phyloP scores from a whole-genome alignment of 2,797 vertebrate species.

The Phyllotis vaccarum region DNA sequence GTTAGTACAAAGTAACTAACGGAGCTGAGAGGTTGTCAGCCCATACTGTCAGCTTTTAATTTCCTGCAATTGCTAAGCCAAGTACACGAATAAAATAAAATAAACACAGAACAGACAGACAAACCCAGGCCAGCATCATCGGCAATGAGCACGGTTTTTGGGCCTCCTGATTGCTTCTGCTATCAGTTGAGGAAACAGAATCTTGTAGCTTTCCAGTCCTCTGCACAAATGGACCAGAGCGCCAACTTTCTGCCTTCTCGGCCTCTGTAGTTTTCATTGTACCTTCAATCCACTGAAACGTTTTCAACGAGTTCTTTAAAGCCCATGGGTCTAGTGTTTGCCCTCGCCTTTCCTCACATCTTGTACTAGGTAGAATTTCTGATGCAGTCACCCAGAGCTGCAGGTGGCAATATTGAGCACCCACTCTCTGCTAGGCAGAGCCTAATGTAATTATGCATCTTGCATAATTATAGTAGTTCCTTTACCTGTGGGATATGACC shows the following conservation, averaged over 20 bases:
- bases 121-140: background rate
- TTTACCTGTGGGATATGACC: background rate
- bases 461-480: background rate
- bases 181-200: conserved; percentile 56
- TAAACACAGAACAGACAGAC: background rate
- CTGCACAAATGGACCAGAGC: conserved; percentile 61
- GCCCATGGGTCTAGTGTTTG: background rate
- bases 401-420: background rate
- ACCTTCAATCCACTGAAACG: conserved; percentile 28
- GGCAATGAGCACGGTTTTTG: background rate
- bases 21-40: background rate
- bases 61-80: background rate
- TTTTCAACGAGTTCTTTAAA: conserved; percentile 11
- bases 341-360: background rate
- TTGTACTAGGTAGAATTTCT: background rate
- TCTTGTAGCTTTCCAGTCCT: conserved; percentile 71
- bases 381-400: background rate
- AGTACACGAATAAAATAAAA: background rate
- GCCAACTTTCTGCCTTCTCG: conserved; percentile 47
- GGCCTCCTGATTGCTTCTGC: conserved; percentile 1
- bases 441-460: background rate
- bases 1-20: background rate
- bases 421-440: background rate
- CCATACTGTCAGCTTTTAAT: background rate
- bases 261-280: conserved; percentile 18